Conservation (phyloP, 2,888 invertebrate species). For the Baccha elongata region DNA sequence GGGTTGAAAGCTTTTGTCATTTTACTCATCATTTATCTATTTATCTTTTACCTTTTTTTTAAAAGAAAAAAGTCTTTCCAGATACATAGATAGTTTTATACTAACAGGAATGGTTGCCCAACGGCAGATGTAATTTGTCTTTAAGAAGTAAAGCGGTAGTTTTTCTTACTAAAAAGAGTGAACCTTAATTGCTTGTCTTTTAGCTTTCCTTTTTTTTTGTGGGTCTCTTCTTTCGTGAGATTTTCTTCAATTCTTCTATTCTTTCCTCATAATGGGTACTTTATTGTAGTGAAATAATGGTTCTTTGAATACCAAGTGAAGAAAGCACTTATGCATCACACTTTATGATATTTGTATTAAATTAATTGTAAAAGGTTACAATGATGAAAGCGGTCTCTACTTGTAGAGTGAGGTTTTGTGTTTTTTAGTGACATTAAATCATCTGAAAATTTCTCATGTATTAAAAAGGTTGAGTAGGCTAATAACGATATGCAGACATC, state of each 20-base stretch:
- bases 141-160: conserved; percentile 34
- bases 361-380: conserved; percentile 20
- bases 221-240: conserved; percentile 32
- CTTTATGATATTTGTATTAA: conserved; percentile 39
- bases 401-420: too few species aligned
- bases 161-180: conserved; percentile 18
- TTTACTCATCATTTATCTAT: conserved; percentile 20
- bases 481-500: too few species aligned
- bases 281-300: conserved; percentile 19
- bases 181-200: conserved; percentile 40
- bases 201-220: conserved; percentile 21
- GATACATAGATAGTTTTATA: not conserved
- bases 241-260: conserved; percentile 23
- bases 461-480: too few species aligned
- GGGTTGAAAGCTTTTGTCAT: conserved; percentile 33
- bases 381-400: not conserved
- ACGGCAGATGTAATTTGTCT: conserved; percentile 37
- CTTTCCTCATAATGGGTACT: conserved; percentile 20
- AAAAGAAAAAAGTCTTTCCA: conserved; percentile 1
- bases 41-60: conserved; percentile 11
- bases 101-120: conserved; percentile 23
- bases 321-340: conserved; percentile 31
- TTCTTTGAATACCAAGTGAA: conserved; percentile 3
- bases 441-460: too few species aligned
- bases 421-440: too few species aligned